phyloP scores from a whole-genome alignment of 64 coral and sea anemone genomes.

The Acropora tenuis region DNA sequence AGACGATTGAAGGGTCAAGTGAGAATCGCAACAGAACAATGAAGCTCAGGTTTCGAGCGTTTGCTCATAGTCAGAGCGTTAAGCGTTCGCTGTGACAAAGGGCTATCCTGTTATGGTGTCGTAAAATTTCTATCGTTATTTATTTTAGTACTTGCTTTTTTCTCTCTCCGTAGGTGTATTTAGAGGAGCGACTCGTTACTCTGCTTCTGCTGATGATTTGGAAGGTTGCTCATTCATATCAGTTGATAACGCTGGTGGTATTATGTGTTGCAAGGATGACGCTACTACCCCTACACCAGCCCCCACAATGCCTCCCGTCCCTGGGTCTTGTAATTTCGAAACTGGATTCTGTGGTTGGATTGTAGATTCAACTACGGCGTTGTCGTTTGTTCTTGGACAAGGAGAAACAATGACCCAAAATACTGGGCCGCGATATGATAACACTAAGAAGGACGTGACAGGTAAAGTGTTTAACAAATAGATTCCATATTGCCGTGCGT shows the following conservation, averaged over 20 bases:
- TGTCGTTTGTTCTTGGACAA: slow-evolving; percentile 25
- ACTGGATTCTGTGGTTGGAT: slow-evolving; percentile 56
- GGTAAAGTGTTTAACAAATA: slow-evolving; percentile 27
- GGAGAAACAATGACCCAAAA: slow-evolving; percentile 83
- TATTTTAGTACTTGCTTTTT: background rate
- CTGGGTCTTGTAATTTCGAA: slow-evolving; percentile 86
- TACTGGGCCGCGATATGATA: slow-evolving; percentile 88
- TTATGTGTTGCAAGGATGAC: slow-evolving; percentile 91
- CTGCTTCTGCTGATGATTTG: slow-evolving; percentile 38
- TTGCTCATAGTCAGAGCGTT: too few species aligned
- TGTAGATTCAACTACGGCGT: background rate
- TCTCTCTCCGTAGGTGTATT: slow-evolving; percentile 46
- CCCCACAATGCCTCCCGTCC: slow-evolving; percentile 52
- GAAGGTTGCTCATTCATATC: slow-evolving; percentile 79
- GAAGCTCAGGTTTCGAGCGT: too few species aligned
- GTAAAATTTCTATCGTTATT: background rate
- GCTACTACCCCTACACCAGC: slow-evolving; percentile 54
- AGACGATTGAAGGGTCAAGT: too few species aligned
- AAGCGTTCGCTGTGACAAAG: too few species aligned
- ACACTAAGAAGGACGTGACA: slow-evolving; percentile 69
- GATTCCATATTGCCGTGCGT: too few species aligned
- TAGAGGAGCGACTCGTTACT: slow-evolving; percentile 53
- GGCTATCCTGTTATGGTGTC: too few species aligned
- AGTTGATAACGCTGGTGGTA: slow-evolving; percentile 65
- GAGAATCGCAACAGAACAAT: too few species aligned